A percentile compares a stretch with the other conserved stretches of the same genome.
phyloP scores from a whole-genome alignment of 2,888 invertebrate genomes.

The Achlya flavicornis region DNA sequence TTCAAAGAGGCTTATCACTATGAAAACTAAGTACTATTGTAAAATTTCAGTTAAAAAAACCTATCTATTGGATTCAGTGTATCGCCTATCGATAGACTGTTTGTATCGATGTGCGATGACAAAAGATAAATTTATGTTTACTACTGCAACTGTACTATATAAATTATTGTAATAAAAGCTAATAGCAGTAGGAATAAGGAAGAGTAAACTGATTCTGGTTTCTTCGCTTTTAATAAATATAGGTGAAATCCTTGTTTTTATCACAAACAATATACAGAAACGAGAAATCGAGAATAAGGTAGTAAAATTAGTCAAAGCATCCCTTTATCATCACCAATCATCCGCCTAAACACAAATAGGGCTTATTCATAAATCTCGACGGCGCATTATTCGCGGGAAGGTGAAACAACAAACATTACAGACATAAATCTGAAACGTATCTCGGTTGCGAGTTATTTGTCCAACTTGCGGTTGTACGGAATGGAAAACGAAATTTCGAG shows the following conservation, averaged over 20 bases:
- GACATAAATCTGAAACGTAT: conserved; percentile 83
- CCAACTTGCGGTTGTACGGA: conserved; percentile 38
- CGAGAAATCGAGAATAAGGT: conserved; percentile 25
- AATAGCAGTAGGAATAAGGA: no score
- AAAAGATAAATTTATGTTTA: no score
- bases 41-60: no score
- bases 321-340: conserved; percentile 74
- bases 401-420: conserved; percentile 83
- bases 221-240: no score
- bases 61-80: no score
- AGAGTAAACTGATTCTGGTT: no score
- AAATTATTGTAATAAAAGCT: no score
- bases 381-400: conserved; percentile 78
- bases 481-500: conserved; percentile 18
- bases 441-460: conserved; percentile 69
- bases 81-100: no score
- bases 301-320: conserved; percentile 51
- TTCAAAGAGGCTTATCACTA: conserved; percentile 9
- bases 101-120: no score
- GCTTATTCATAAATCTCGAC: conserved; percentile 80
- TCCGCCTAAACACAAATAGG: conserved; percentile 65
- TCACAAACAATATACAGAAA: not conserved
- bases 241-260: no score
- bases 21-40: not conserved
- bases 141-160: no score